phyloP scores from a whole-genome alignment of 2,797 vertebrate genomes.

The Acridotheres tristis region DNA sequence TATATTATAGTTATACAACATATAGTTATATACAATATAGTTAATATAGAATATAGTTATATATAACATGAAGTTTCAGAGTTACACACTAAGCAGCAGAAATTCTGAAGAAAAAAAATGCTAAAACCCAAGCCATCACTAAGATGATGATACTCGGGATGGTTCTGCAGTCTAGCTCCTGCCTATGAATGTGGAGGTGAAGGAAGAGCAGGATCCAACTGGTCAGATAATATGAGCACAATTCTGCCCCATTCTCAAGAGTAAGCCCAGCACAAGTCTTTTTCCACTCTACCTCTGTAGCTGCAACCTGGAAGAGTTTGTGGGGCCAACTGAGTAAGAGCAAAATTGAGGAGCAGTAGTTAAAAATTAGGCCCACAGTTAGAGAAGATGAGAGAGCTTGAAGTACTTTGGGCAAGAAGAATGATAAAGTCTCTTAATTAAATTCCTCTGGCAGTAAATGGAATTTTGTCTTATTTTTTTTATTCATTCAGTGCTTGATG shows the following conservation, averaged over 20 bases:
- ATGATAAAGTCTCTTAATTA: not conserved
- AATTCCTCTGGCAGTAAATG: not conserved
- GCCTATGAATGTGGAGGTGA: not conserved
- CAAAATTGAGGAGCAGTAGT: not conserved
- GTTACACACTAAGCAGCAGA: too few species aligned
- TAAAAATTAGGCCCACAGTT: not conserved
- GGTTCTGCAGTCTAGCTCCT: not conserved
- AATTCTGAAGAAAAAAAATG: too few species aligned
- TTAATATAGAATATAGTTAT: too few species aligned
- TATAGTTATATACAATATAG: too few species aligned
- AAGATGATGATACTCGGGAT: rapidly evolving
- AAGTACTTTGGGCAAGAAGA: not conserved
- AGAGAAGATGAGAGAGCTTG: not conserved
- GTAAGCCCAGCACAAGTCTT: not conserved
- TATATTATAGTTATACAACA: too few species aligned
- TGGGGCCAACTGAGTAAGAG: not conserved
- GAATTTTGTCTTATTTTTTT: not conserved
- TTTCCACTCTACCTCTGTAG: not conserved
- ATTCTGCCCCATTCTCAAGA: not conserved
- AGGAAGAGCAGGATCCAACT: not conserved
- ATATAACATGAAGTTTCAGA: too few species aligned
- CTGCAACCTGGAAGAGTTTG: not conserved
- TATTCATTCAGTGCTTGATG: not conserved
- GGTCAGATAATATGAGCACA: not conserved
- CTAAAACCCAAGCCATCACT: too few species aligned